A percentile compares a stretch with the other conserved stretches of the same genome.
phyloP scores from a whole-genome alignment of 2,113 vertebrate species.

The Lamprologus callipterus region DNA sequence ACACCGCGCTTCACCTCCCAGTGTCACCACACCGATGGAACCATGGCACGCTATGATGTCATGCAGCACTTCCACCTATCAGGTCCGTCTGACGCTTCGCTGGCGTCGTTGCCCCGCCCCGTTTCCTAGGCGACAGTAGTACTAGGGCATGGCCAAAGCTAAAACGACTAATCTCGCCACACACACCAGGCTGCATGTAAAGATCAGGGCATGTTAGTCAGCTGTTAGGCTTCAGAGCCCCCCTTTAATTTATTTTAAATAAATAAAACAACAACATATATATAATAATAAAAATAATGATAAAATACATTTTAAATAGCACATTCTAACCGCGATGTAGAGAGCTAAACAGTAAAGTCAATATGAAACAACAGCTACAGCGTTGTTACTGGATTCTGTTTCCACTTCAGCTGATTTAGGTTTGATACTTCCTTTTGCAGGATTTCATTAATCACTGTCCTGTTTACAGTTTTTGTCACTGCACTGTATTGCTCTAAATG shows the following conservation, averaged over 20 bases:
- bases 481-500: background rate
- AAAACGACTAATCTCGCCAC: conserved; percentile 61
- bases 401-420: background rate
- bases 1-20: background rate
- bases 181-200: accelerated
- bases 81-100: background rate
- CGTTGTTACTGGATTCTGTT: background rate
- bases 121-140: conserved; percentile 29
- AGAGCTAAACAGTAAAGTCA: background rate
- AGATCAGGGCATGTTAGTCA: accelerated
- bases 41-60: conserved; percentile 64
- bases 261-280: background rate
- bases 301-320: background rate
- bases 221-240: background rate
- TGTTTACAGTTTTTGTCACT: background rate
- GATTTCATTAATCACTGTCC: background rate
- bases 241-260: background rate
- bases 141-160: conserved; percentile 4
- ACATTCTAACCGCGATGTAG: background rate
- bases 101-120: conserved; percentile 30
- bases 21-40: conserved; percentile 14
- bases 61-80: conserved; percentile 60
- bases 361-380: accelerated
- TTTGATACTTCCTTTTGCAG: background rate
- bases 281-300: background rate